Percentiles rank a stretch among this genome's conserved stretches.
phyloP scores from a whole-genome alignment of 2,888 invertebrate species.

The Volucella bombylans region DNA sequence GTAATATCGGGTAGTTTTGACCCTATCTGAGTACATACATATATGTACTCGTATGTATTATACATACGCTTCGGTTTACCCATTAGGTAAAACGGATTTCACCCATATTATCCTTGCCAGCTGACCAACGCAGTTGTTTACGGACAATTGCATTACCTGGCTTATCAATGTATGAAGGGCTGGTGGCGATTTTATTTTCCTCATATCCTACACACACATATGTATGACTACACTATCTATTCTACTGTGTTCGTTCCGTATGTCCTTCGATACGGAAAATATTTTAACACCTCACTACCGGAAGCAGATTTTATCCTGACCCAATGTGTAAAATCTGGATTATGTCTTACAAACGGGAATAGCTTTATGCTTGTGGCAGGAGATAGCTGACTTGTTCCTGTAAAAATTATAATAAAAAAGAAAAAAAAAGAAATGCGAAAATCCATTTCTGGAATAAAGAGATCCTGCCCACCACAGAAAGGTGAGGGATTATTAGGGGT shows the following conservation, averaged over 20 bases:
- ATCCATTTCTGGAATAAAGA: background rate
- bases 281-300: constrained; percentile 13
- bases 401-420: constrained; percentile 5
- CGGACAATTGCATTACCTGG: constrained; percentile 42
- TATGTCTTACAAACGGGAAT: constrained; percentile 3
- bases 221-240: no score
- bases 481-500: constrained; percentile 36
- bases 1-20: no score
- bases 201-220: background rate
- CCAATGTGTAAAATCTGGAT: constrained; percentile 34
- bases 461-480: constrained; percentile 5
- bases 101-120: constrained; percentile 25
- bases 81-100: constrained; percentile 38
- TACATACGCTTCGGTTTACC: constrained; percentile 21
- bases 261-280: constrained; percentile 33
- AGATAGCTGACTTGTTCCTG: background rate
- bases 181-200: constrained; percentile 3
- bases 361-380: background rate
- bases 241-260: background rate
- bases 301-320: constrained; percentile 7
- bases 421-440: background rate
- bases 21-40: no score
- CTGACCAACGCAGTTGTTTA: constrained; percentile 12
- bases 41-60: background rate
- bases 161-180: constrained; percentile 2